Evolutionary conservation across 2,113 vertebrate genomes (phyloP).

Genomic region (Orientallactaga bullata): DNA sequence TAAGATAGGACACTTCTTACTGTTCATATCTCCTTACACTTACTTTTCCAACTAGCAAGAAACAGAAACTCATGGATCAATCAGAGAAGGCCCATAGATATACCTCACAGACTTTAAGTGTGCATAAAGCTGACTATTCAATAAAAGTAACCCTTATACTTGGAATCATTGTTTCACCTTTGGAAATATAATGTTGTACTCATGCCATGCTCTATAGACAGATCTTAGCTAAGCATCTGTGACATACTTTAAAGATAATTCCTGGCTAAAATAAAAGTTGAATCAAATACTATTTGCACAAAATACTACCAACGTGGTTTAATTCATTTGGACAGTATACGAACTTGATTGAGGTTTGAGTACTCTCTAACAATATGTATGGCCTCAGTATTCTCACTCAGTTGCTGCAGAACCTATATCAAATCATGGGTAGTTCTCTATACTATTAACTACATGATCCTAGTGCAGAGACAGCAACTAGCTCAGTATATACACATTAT

Average conservation of each 20-base stretch:
- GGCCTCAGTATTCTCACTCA: background rate
- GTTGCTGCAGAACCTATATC: background rate
- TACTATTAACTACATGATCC: background rate
- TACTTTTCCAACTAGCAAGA: conserved; percentile 28
- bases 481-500: background rate
- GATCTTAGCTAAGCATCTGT: background rate
- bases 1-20: background rate
- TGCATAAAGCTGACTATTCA: conserved; percentile 41
- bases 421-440: background rate
- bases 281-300: conserved; percentile 9
- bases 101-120: conserved; percentile 9
- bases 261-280: conserved; percentile 41
- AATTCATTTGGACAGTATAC: background rate
- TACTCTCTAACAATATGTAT: background rate
- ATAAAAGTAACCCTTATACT: conserved; percentile 27
- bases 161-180: conserved; percentile 32
- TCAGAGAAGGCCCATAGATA: conserved; percentile 26
- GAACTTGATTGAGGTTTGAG: background rate
- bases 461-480: background rate
- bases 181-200: background rate
- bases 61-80: conserved; percentile 48
- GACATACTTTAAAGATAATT: background rate
- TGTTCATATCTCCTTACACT: background rate
- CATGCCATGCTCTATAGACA: background rate
- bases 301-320: conserved; percentile 22